Evolutionary conservation across 2,888 invertebrate species (phyloP).

Genomic region (Scotopteryx bipunctaria): DNA sequence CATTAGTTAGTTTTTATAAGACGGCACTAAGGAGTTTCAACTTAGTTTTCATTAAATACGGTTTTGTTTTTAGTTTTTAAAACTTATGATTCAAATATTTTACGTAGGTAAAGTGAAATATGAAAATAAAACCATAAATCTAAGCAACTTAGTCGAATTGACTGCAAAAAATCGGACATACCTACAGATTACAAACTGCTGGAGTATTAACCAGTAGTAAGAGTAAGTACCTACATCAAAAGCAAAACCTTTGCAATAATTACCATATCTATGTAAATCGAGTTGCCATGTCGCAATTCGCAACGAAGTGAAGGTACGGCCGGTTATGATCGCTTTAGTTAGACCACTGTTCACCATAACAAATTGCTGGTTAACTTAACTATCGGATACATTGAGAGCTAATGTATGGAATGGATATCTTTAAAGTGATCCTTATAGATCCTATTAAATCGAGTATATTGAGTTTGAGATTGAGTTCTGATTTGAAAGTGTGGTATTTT

Average conservation of each 20-base stretch:
- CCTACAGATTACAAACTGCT: neutral
- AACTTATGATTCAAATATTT: too few relatives aligned
- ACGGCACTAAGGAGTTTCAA: too few relatives aligned
- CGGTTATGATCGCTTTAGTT: constrained; percentile 4
- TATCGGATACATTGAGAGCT: neutral
- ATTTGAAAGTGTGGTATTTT: too few relatives aligned
- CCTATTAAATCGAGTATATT: too few relatives aligned
- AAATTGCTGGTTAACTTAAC: neutral
- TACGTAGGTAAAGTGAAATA: too few relatives aligned
- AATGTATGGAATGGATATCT: too few relatives aligned
- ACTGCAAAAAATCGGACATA: neutral
- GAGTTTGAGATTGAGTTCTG: too few relatives aligned
- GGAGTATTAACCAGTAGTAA: neutral
- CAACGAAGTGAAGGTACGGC: constrained; percentile 16
- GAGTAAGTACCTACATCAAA: constrained; percentile 4
- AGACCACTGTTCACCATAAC: neutral
- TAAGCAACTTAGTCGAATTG: neutral
- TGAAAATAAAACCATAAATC: too few relatives aligned
- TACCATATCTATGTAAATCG: neutral
- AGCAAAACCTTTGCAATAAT: neutral
- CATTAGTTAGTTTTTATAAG: too few relatives aligned
- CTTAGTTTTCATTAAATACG: too few relatives aligned
- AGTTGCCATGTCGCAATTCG: constrained; percentile 5
- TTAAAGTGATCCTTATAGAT: too few relatives aligned
- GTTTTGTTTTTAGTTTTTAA: too few relatives aligned